Percentiles rank a stretch among this genome's conserved stretches.
These are phyloP conservation scores for Centrocercus urophasianus DNA, from an alignment of 2,113 vertebrate genomes.

Conservation along the genomic window DNA sequence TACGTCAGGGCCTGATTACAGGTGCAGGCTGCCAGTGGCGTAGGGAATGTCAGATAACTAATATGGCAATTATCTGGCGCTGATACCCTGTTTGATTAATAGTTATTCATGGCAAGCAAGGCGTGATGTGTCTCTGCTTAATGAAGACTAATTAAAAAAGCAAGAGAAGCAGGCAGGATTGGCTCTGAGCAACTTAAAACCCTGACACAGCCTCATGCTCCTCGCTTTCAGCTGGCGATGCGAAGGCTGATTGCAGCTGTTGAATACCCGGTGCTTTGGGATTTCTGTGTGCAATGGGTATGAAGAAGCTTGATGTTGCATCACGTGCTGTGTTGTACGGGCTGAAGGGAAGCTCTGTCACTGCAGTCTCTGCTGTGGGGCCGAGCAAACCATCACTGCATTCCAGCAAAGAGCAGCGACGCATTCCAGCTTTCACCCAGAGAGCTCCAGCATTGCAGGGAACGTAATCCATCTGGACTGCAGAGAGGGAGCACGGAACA, in stretches of 20 bases:
- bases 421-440: not conserved
- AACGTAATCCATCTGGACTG: not conserved
- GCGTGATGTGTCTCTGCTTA: not conserved
- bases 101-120: not conserved
- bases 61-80: not conserved
- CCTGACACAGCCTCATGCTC: not conserved
- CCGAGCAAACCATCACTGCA: too few relatives aligned
- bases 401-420: not conserved
- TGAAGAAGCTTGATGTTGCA: fast-evolving
- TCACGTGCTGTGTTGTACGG: fast-evolving
- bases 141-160: not conserved
- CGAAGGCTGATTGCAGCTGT: not conserved
- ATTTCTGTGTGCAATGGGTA: fast-evolving
- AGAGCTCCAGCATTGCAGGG: not conserved
- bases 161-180: not conserved
- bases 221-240: fast-evolving
- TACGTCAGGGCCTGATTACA: not conserved
- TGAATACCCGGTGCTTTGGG: fast-evolving
- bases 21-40: not conserved
- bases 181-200: not conserved
- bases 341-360: not conserved
- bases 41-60: not conserved
- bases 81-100: not conserved
- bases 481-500: fast-evolving
- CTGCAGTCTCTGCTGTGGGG: fast-evolving